Conservation (phyloP, 2,797 vertebrate genomes). For the Brachyrhaphis roseni region DNA sequence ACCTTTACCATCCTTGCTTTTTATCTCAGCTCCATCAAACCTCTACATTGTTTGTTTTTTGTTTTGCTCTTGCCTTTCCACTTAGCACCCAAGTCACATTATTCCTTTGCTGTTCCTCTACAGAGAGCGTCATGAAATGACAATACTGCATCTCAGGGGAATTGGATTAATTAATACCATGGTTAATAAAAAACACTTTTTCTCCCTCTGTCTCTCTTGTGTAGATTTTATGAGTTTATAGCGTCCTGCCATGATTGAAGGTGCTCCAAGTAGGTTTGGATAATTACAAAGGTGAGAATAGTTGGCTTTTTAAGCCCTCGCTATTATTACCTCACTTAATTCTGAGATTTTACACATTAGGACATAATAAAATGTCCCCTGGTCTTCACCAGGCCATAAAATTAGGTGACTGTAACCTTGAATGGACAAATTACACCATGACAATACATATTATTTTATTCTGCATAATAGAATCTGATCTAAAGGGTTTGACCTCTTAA, state of each 20-base stretch:
- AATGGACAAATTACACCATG: neutral
- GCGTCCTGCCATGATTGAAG: conserved; percentile 1
- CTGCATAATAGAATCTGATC: neutral
- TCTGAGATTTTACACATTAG: neutral
- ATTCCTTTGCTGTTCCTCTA: conserved; percentile 38
- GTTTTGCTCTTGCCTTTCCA: conserved; percentile 8
- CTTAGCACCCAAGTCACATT: neutral
- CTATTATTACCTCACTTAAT: neutral
- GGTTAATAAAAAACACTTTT: conserved; percentile 25
- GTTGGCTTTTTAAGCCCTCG: neutral
- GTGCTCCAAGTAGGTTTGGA: neutral
- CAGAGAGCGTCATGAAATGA: conserved; percentile 22
- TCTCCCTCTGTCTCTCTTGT: conserved; percentile 14
- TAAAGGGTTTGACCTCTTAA: neutral
- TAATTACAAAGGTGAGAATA: neutral
- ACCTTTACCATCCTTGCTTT: neutral
- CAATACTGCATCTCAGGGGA: conserved; percentile 7
- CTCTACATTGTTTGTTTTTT: conserved; percentile 15
- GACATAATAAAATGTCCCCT: neutral
- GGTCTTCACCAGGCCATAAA: neutral
- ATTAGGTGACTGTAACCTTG: neutral
- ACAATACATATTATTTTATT: neutral
- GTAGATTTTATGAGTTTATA: conserved; percentile 4
- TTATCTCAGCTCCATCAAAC: conserved; percentile 26
- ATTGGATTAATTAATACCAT: conserved; percentile 43